Percentiles rank a stretch among this genome's conserved stretches.
These are phyloP conservation scores for Diuraphis noxia DNA, from an alignment of 1,140 invertebrate genomes.

Conservation along the genomic window DNA sequence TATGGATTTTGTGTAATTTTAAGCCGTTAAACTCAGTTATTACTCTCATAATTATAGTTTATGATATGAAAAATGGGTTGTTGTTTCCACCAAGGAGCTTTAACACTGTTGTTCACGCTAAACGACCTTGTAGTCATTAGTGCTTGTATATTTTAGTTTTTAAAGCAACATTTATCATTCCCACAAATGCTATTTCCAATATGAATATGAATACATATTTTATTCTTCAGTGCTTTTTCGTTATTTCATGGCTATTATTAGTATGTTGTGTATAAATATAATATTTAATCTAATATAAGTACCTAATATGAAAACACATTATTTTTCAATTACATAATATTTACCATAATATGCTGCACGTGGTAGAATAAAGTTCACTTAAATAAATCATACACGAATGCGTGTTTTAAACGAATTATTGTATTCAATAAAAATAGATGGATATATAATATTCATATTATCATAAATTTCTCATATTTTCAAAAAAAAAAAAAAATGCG, in stretches of 20 bases:
- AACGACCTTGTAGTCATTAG: not conserved
- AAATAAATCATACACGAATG: not conserved
- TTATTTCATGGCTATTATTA: not conserved
- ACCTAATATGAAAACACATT: not conserved
- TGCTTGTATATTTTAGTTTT: not conserved
- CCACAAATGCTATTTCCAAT: not conserved
- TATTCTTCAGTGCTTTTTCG: not conserved
- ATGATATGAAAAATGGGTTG: not conserved
- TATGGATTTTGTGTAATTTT: not conserved
- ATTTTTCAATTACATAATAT: not conserved
- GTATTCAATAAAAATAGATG: not conserved
- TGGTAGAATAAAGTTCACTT: not conserved
- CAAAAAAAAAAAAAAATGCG: too few relatives aligned
- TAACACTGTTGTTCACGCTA: not conserved
- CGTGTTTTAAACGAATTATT: not conserved
- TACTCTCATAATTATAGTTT: not conserved
- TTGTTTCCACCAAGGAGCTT: not conserved
- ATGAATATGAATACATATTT: not conserved
- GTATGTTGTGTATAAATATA: not conserved
- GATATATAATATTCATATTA: conserved; percentile 2
- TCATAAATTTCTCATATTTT: not conserved
- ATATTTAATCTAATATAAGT: not conserved
- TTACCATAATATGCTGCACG: not conserved
- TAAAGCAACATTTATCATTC: not conserved
- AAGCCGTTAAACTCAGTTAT: not conserved